These are phyloP conservation scores for Melanophora roralis DNA, from an alignment of 2,888 invertebrate species.

Conservation along the genomic window DNA sequence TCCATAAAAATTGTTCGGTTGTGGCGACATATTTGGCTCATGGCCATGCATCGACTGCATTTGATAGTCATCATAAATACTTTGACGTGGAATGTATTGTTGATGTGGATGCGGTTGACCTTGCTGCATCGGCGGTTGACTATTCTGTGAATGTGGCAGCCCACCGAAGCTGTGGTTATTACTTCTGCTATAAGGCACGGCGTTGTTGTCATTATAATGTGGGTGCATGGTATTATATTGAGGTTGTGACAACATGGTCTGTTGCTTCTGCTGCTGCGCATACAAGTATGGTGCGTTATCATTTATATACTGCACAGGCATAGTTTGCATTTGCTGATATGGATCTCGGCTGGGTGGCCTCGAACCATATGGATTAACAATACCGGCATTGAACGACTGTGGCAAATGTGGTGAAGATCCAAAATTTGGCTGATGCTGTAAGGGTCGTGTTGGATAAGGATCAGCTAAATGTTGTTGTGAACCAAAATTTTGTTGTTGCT, in stretches of 20 bases:
- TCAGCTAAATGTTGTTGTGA: constrained; percentile 79
- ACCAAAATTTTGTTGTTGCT: constrained; percentile 78
- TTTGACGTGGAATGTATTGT: constrained; percentile 72
- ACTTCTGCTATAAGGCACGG: constrained; percentile 69
- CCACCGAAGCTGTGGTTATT: constrained; percentile 68
- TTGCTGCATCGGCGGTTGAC: constrained; percentile 65
- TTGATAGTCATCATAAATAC: constrained; percentile 79
- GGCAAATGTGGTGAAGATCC: constrained; percentile 77
- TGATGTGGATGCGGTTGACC: constrained; percentile 75
- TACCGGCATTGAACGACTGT: constrained; percentile 70
- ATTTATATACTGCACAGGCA: constrained; percentile 77
- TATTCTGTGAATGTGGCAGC: constrained; percentile 51
- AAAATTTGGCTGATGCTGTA: constrained; percentile 73
- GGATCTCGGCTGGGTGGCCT: constrained; percentile 77
- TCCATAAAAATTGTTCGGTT: constrained; percentile 84
- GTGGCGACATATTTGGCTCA: constrained; percentile 70
- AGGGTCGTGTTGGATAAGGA: constrained; percentile 74
- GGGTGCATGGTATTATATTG: constrained; percentile 61
- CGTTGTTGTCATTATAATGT: constrained; percentile 72
- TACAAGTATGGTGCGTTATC: constrained; percentile 73
- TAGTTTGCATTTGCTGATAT: constrained; percentile 73
- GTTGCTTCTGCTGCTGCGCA: constrained; percentile 72
- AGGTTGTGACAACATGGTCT: constrained; percentile 57
- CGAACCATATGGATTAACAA: constrained; percentile 72
- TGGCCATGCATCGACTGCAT: constrained; percentile 65